These are phyloP conservation scores for Leptinotarsa haldemani DNA, from an alignment of 2,888 invertebrate species.

Conservation along the genomic window DNA sequence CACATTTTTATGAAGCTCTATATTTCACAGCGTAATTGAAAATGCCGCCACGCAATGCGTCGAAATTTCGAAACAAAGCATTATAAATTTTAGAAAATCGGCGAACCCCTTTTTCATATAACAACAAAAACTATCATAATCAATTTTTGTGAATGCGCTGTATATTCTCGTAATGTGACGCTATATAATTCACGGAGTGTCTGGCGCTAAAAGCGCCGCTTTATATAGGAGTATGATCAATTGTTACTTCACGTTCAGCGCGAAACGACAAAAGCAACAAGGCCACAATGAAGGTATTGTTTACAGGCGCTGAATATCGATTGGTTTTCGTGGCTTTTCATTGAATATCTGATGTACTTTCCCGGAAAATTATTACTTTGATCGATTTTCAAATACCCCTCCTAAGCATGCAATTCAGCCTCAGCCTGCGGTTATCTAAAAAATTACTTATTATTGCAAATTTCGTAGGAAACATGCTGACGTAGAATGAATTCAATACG, in stretches of 20 bases:
- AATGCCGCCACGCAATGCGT: conserved; percentile 11
- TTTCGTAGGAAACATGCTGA: too few relatives aligned
- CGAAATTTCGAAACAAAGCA: conserved; percentile 12
- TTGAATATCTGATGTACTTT: neutral
- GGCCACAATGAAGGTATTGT: conserved; percentile 10
- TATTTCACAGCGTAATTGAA: conserved; percentile 7
- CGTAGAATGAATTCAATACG: too few relatives aligned
- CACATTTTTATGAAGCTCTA: neutral
- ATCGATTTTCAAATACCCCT: neutral
- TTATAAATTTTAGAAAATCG: conserved; percentile 1
- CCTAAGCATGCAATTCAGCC: neutral
- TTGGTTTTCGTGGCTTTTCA: conserved; percentile 15
- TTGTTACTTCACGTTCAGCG: conserved; percentile 16
- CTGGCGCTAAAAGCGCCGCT: conserved; percentile 18
- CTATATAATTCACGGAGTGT: conserved; percentile 15
- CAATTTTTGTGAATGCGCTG: conserved; percentile 20
- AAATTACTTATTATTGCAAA: too few relatives aligned
- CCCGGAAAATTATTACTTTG: conserved; percentile 7
- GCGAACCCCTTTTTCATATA: neutral
- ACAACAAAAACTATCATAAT: conserved; percentile 12
- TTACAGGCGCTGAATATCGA: conserved; percentile 24
- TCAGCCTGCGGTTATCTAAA: too few relatives aligned
- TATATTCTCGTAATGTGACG: conserved; percentile 21
- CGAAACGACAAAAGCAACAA: conserved; percentile 18
- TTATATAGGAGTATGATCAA: conserved; percentile 18